phyloP scores from a whole-genome alignment of 1,140 invertebrate genomes.

The Drosophila neocordata region DNA sequence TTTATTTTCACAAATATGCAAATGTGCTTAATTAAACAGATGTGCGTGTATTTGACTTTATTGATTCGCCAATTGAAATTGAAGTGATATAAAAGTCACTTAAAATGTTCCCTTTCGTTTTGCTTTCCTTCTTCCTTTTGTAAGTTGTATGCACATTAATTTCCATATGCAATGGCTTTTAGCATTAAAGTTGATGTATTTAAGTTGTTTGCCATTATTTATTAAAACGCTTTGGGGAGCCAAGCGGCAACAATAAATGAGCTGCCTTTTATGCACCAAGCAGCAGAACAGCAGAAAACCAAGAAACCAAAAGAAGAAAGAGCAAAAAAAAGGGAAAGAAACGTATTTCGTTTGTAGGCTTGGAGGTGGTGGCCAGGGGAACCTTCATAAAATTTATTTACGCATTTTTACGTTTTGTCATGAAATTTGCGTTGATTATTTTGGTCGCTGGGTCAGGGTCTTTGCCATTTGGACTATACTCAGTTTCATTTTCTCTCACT shows the following conservation, averaged over 20 bases:
- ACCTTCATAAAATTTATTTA: constrained; percentile 75
- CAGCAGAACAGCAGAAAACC: background rate
- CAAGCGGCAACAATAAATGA: constrained; percentile 40
- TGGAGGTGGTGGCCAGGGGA: background rate
- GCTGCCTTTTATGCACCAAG: constrained; percentile 25
- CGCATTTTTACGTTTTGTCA: constrained; percentile 78
- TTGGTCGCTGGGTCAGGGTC: constrained; percentile 52
- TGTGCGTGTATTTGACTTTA: constrained; percentile 1
- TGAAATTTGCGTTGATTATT: constrained; percentile 78
- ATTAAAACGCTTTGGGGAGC: constrained; percentile 50
- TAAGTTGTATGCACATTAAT: constrained; percentile 35
- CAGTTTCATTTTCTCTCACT: constrained; percentile 23
- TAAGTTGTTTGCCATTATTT: constrained; percentile 64
- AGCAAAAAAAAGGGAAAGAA: constrained; percentile 25
- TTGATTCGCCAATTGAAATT: background rate
- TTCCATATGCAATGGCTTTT: constrained; percentile 47
- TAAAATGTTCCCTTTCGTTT: background rate
- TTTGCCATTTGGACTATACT: constrained; percentile 27
- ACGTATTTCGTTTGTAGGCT: constrained; percentile 6
- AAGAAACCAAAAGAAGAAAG: background rate
- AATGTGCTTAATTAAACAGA: constrained; percentile 45
- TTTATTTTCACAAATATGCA: constrained; percentile 19
- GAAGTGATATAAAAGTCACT: constrained; percentile 13
- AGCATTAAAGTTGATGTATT: constrained; percentile 56
- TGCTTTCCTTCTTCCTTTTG: constrained; percentile 4